Percentiles rank a stretch among this genome's conserved stretches.
phyloP scores from a whole-genome alignment of 2,113 vertebrate species.

The Morone chrysops region DNA sequence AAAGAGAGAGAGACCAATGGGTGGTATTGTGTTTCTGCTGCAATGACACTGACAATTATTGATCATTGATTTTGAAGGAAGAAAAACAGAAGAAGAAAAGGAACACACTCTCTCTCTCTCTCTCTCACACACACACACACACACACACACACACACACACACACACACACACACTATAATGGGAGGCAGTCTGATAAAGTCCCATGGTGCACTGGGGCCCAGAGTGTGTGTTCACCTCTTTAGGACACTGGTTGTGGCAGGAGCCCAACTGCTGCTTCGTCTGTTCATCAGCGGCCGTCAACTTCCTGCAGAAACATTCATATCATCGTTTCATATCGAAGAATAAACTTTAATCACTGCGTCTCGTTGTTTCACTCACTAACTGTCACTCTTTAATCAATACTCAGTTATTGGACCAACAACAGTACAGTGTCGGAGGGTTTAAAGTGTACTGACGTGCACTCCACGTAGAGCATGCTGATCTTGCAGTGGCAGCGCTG shows the following conservation, averaged over 20 bases:
- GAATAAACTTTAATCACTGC: too few species aligned
- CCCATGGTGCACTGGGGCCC: conserved; percentile 18
- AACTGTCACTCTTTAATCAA: not conserved
- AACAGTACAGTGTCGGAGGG: too few species aligned
- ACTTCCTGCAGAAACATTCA: conserved; percentile 82
- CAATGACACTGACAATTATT: not conserved
- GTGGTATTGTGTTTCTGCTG: not conserved
- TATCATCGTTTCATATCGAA: too few species aligned
- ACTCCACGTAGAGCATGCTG: conserved; percentile 74
- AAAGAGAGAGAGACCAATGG: not conserved
- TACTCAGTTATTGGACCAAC: not conserved
- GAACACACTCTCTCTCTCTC: not conserved
- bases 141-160: conserved; percentile 14
- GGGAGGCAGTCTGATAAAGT: conserved; percentile 19
- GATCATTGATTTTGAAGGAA: not conserved
- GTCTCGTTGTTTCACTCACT: too few species aligned
- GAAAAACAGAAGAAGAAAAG: not conserved
- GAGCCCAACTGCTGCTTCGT: conserved; percentile 86
- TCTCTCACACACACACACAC: too few species aligned
- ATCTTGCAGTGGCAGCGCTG: conserved; percentile 81
- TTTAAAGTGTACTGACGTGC: conserved; percentile 65
- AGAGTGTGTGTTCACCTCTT: conserved; percentile 86
- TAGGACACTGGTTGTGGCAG: conserved; percentile 97
- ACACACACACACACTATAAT: not conserved
- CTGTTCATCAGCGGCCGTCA: conserved; percentile 83